Percentiles rank a stretch among this genome's conserved stretches.
phyloP scores from a whole-genome alignment of 2,113 vertebrate genomes.

The Serilophus lunatus region DNA sequence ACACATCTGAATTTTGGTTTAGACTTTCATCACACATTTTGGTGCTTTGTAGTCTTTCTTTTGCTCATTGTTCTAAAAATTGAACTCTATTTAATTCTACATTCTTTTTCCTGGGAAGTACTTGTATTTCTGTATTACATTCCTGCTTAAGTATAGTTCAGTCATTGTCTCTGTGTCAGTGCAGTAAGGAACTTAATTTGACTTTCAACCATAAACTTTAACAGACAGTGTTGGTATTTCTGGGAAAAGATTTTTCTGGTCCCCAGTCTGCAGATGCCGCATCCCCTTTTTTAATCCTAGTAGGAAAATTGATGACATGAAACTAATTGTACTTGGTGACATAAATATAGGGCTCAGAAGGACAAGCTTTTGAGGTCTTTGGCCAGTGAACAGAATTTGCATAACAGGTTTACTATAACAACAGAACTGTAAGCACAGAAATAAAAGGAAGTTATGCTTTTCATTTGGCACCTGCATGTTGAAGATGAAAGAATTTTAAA shows the following conservation, averaged over 20 bases:
- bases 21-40: not conserved
- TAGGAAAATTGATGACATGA: not conserved
- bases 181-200: not conserved
- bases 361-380: not conserved
- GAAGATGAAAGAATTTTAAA: conserved; percentile 4
- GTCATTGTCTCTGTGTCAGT: not conserved
- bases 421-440: not conserved
- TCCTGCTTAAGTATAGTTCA: not conserved
- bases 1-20: not conserved
- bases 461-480: not conserved
- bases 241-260: not conserved
- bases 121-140: not conserved
- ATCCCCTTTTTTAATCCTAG: not conserved
- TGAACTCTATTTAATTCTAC: not conserved
- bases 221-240: not conserved
- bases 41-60: not conserved
- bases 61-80: not conserved
- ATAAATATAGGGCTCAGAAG: not conserved
- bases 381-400: not conserved
- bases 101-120: not conserved
- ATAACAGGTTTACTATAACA: not conserved
- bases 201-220: not conserved
- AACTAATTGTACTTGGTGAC: not conserved
- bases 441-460: not conserved
- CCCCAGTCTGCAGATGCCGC: not conserved